These are phyloP conservation scores for Orthosia cruda DNA, from an alignment of 2,888 invertebrate species.

Conservation along the genomic window DNA sequence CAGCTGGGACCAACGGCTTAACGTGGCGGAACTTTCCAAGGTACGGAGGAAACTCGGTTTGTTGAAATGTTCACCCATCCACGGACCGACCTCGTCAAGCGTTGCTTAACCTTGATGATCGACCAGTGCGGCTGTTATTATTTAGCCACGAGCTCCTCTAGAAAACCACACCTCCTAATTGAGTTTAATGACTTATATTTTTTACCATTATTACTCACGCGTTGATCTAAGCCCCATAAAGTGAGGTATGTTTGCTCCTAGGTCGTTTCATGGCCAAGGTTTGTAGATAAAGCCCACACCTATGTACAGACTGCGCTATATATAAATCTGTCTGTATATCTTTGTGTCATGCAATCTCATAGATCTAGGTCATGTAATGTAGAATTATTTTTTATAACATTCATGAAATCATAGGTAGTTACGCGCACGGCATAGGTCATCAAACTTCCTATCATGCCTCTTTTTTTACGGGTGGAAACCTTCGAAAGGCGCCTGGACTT, in stretches of 20 bases:
- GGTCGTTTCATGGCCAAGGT: constrained; percentile 38
- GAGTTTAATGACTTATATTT: no score
- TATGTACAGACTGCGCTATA: constrained; percentile 2
- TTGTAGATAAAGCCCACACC: constrained; percentile 51
- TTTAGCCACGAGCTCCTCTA: no score
- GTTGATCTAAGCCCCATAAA: background rate
- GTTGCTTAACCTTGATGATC: no score
- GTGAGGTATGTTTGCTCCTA: background rate
- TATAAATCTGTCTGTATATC: constrained; percentile 38
- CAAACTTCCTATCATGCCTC: background rate
- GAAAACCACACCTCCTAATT: no score
- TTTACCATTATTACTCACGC: background rate
- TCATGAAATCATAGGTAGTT: background rate
- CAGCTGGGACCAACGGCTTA: no score
- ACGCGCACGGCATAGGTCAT: background rate
- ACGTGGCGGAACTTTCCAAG: no score
- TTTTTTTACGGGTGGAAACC: no score
- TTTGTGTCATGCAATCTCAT: constrained; percentile 43
- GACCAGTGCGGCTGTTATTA: no score
- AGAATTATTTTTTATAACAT: constrained; percentile 1
- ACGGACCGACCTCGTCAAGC: no score
- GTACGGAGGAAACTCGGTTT: no score
- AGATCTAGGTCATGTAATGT: constrained; percentile 10
- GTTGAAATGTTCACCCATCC: no score
- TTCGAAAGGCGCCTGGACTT: no score